Conservation (phyloP, 2,113 vertebrate genomes). For the Callipepla californica region DNA sequence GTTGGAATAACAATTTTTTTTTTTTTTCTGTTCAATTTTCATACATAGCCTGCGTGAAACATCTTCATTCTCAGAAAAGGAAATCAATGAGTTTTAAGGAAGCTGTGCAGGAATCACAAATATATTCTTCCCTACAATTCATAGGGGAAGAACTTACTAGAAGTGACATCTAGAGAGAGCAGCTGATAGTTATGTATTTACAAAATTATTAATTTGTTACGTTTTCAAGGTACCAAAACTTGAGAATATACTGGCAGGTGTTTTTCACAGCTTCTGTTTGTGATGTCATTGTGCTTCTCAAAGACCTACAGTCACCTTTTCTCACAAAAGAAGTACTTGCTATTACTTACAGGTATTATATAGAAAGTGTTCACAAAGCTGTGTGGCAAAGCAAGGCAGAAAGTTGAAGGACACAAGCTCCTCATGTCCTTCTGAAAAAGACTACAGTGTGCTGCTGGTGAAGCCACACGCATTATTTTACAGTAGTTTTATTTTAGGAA, state of each 20-base stretch:
- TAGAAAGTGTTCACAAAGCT: not conserved
- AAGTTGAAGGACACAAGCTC: not conserved
- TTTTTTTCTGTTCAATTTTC: not conserved
- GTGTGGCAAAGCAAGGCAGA: not conserved
- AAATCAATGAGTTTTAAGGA: not conserved
- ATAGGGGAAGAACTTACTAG: not conserved
- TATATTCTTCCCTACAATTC: not conserved
- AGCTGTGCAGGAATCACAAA: not conserved
- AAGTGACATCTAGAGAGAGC: not conserved
- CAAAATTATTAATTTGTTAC: not conserved
- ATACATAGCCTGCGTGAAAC: accelerated
- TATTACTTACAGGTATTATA: not conserved
- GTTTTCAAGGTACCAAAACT: not conserved
- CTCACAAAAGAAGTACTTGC: not conserved
- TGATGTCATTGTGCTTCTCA: not conserved
- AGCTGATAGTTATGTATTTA: not conserved
- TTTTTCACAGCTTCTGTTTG: not conserved
- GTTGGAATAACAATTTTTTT: not conserved
- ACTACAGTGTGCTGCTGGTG: not conserved
- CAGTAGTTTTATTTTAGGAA: not conserved
- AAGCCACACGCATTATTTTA: not conserved
- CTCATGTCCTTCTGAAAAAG: not conserved
- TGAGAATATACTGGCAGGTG: not conserved
- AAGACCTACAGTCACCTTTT: not conserved
- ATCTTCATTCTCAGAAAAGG: not conserved